Percentiles rank a stretch among this genome's conserved stretches.
Conservation (phyloP, 2,113 vertebrate species). For the Riparia riparia region DNA sequence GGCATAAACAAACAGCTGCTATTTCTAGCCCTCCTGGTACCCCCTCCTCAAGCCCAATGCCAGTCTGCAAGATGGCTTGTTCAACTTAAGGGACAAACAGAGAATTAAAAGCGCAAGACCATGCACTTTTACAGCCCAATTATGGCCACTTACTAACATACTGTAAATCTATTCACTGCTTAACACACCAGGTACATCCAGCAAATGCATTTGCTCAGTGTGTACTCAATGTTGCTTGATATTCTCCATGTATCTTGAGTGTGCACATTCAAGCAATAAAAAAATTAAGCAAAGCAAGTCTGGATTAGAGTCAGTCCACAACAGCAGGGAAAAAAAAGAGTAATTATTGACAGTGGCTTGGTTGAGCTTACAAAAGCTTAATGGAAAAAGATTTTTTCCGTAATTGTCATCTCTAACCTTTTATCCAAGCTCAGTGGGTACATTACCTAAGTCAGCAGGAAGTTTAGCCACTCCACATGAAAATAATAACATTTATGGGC, state of each 20-base stretch:
- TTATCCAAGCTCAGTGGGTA: slow-evolving; percentile 49
- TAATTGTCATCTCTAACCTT: slow-evolving; percentile 61
- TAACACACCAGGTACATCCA: not conserved
- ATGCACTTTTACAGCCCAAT: not conserved
- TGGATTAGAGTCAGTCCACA: slow-evolving; percentile 29
- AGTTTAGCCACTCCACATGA: slow-evolving; percentile 39
- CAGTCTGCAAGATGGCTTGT: not conserved
- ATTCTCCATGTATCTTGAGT: not conserved
- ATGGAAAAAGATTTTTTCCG: slow-evolving; percentile 33
- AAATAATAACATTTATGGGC: slow-evolving; percentile 40
- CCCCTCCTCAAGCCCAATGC: not conserved
- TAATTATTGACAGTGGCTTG: slow-evolving; percentile 52
- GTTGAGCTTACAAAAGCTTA: slow-evolving; percentile 56
- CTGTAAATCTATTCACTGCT: slow-evolving; percentile 14
- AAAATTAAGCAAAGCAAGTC: slow-evolving; percentile 17
- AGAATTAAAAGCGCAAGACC: not conserved
- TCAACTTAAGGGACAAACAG: slow-evolving; percentile 2
- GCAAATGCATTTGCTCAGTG: slow-evolving; percentile 22
- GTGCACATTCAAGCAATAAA: not conserved
- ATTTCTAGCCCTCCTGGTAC: slow-evolving; percentile 36
- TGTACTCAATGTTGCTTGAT: not conserved
- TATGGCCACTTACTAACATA: slow-evolving; percentile 14
- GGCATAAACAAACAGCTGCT: slow-evolving; percentile 57
- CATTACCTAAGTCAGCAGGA: slow-evolving; percentile 58
- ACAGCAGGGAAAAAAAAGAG: not conserved